phyloP scores from a whole-genome alignment of 1,140 invertebrate species.

The Lycorma delicatula region DNA sequence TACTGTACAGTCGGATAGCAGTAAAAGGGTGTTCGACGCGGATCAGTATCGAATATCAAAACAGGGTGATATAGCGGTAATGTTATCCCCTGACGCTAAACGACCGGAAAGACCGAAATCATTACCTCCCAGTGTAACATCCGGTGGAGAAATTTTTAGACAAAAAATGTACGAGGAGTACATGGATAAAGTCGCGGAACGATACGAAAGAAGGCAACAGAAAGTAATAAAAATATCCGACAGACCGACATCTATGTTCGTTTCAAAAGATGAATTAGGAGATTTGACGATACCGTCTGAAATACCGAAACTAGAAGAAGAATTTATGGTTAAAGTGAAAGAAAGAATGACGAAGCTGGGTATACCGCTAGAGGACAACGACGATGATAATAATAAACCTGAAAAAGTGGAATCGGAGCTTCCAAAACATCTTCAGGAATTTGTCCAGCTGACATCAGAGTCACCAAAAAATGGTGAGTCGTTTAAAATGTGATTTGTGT shows the following conservation, averaged over 20 bases:
- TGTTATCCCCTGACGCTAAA: background rate
- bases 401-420: slow-evolving; percentile 29
- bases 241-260: slow-evolving; percentile 26
- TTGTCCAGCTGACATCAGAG: slow-evolving; percentile 51
- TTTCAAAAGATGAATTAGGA: slow-evolving; percentile 16
- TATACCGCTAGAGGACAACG: slow-evolving; percentile 31
- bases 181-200: slow-evolving; percentile 62
- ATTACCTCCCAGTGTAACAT: slow-evolving; percentile 32
- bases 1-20: background rate
- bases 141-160: slow-evolving; percentile 54
- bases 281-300: background rate
- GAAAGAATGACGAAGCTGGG: slow-evolving; percentile 49
- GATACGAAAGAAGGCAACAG: slow-evolving; percentile 64
- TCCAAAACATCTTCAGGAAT: slow-evolving; percentile 65
- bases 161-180: slow-evolving; percentile 76
- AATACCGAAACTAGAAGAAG: slow-evolving; percentile 21
- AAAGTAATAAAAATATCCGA: slow-evolving; percentile 63
- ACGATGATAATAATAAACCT: slow-evolving; percentile 15
- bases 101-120: slow-evolving; percentile 27
- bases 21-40: slow-evolving; percentile 17
- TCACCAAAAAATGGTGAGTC: background rate
- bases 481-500: too few species aligned
- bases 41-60: slow-evolving; percentile 25
- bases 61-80: slow-evolving; percentile 23
- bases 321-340: slow-evolving; percentile 28